Conservation (phyloP, 2,113 vertebrate genomes). For the Ancistrus triradiatus region DNA sequence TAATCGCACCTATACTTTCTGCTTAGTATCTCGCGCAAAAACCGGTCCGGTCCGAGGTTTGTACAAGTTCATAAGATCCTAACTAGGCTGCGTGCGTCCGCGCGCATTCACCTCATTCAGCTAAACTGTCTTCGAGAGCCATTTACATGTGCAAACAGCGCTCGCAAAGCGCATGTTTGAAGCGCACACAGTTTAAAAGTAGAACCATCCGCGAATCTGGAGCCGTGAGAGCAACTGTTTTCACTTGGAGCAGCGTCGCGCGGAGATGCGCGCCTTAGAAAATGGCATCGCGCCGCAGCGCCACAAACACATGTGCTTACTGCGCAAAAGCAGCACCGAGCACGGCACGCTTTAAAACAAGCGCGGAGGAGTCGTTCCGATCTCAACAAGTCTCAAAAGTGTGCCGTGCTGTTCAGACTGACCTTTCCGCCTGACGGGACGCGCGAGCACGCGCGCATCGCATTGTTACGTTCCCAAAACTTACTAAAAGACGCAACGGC, state of each 20-base stretch:
- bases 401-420: not conserved
- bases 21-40: not conserved
- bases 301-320: not conserved
- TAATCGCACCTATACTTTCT: too few species aligned
- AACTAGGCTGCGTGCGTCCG: too few species aligned
- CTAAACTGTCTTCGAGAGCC: too few species aligned
- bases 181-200: too few species aligned
- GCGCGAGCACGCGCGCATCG: not conserved
- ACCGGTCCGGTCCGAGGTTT: too few species aligned
- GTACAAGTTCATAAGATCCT: too few species aligned
- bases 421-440: constrained; percentile 8
- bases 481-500: constrained; percentile 17
- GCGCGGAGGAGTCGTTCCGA: not conserved
- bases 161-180: too few species aligned
- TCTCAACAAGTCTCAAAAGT: constrained; percentile 2
- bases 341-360: not conserved
- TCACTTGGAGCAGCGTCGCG: not conserved
- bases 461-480: constrained; percentile 31
- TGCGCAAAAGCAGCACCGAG: constrained; percentile 4
- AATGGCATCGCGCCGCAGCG: constrained; percentile 17
- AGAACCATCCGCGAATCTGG: too few species aligned
- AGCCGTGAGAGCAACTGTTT: not conserved
- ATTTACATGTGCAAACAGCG: too few species aligned
- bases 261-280: constrained; percentile 27
- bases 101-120: too few species aligned